Conservation (phyloP, 2,797 vertebrate species). For the Mico argentatus region DNA sequence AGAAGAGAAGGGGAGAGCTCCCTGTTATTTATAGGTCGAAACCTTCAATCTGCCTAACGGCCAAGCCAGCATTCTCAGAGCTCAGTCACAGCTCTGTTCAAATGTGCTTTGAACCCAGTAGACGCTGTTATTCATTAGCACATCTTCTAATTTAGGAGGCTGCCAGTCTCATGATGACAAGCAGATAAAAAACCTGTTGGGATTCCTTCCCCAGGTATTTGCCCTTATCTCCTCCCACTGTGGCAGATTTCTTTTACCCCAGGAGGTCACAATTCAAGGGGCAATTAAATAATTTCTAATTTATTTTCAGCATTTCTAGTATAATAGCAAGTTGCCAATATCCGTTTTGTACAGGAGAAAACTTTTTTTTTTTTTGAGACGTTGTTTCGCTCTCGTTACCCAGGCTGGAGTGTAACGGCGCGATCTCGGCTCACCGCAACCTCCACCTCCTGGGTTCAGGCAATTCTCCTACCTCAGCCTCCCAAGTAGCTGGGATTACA, state of each 20-base stretch:
- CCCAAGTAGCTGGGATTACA: too few relatives aligned
- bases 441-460: too few relatives aligned
- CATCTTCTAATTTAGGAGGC: background rate
- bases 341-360: background rate
- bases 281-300: background rate
- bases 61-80: background rate
- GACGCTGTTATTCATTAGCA: background rate
- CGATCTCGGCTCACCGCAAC: too few relatives aligned
- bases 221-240: background rate
- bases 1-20: background rate
- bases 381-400: too few relatives aligned
- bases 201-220: background rate
- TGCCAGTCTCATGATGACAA: background rate
- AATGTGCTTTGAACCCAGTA: background rate
- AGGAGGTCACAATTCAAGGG: background rate
- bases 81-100: background rate
- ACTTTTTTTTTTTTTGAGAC: background rate
- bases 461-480: too few relatives aligned
- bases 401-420: too few relatives aligned
- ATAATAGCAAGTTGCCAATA: background rate
- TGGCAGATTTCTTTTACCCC: background rate
- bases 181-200: background rate
- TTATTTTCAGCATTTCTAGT: background rate
- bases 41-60: background rate
- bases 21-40: background rate